Conservation (phyloP, 2,888 invertebrate genomes). For the Hofmannophila pseudospretella region DNA sequence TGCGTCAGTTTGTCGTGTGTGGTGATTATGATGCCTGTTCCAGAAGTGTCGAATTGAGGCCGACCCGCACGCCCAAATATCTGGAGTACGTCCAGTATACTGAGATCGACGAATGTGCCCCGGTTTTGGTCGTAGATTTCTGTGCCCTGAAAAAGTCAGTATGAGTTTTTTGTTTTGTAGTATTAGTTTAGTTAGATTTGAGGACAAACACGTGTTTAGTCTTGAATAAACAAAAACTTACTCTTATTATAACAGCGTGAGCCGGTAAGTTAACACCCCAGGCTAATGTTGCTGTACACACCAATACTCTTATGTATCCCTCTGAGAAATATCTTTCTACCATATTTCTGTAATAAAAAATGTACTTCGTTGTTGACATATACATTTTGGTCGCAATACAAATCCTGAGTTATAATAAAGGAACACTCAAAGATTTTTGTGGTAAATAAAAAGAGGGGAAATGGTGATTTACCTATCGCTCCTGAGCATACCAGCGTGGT, state of each 20-base stretch:
- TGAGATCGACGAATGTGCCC: slow-evolving; percentile 95
- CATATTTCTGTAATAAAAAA: slow-evolving; percentile 74
- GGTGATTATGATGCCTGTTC: slow-evolving; percentile 97
- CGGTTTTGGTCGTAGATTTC: slow-evolving; percentile 98
- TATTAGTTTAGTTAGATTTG: background rate
- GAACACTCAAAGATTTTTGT: too few species aligned
- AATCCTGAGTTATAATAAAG: background rate
- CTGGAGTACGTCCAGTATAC: slow-evolving; percentile 97
- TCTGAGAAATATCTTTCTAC: slow-evolving; percentile 94
- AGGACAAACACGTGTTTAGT: too few species aligned
- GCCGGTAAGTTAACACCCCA: slow-evolving; percentile 99
- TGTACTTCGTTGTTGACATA: background rate
- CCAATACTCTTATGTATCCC: slow-evolving; percentile 91
- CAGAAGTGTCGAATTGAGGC: slow-evolving; percentile 97
- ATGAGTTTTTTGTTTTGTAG: background rate
- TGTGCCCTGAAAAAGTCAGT: slow-evolving; percentile 84
- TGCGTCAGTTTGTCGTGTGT: slow-evolving; percentile 93
- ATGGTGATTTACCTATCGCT: slow-evolving; percentile 82
- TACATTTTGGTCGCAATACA: too few species aligned
- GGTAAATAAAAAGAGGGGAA: too few species aligned
- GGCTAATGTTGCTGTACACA: slow-evolving; percentile 98
- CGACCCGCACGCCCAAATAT: slow-evolving; percentile 99
- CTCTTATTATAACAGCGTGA: slow-evolving; percentile 96
- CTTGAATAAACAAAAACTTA: too few species aligned
- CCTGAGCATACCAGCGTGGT: slow-evolving; percentile 97